Percentiles rank a stretch among this genome's conserved stretches.
Conservation (phyloP, 2,113 vertebrate species). For the Apteryx mantelli region DNA sequence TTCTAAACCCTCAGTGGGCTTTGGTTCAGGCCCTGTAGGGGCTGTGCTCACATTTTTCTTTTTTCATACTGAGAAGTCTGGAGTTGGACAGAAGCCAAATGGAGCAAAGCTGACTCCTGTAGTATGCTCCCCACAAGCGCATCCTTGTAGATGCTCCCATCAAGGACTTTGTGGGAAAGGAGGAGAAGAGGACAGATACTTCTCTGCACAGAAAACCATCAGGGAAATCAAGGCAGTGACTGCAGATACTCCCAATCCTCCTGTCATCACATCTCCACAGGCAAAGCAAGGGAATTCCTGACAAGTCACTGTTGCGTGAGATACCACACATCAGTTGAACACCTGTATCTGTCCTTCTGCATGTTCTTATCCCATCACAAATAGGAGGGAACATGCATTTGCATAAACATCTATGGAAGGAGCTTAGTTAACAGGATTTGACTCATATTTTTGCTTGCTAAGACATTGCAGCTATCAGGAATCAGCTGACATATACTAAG, state of each 20-base stretch:
- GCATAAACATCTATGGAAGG: background rate
- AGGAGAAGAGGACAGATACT: background rate
- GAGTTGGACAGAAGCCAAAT: background rate
- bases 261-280: background rate
- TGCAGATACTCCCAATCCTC: background rate
- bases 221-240: slow-evolving; percentile 35
- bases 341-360: background rate
- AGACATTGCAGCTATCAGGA: background rate
- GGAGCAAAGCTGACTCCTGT: background rate
- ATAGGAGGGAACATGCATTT: background rate
- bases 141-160: background rate
- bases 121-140: background rate
- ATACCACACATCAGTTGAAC: background rate
- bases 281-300: slow-evolving; percentile 28
- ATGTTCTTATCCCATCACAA: background rate
- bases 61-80: slow-evolving; percentile 2
- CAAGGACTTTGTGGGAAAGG: background rate
- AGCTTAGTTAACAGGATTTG: background rate
- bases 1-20: background rate
- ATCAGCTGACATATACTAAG: background rate
- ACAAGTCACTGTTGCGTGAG: slow-evolving; percentile 38
- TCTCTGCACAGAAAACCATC: slow-evolving; percentile 1
- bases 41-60: background rate
- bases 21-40: background rate
- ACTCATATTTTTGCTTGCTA: background rate